phyloP scores from a whole-genome alignment of 2,797 vertebrate genomes.

The Acanthornis magna region DNA sequence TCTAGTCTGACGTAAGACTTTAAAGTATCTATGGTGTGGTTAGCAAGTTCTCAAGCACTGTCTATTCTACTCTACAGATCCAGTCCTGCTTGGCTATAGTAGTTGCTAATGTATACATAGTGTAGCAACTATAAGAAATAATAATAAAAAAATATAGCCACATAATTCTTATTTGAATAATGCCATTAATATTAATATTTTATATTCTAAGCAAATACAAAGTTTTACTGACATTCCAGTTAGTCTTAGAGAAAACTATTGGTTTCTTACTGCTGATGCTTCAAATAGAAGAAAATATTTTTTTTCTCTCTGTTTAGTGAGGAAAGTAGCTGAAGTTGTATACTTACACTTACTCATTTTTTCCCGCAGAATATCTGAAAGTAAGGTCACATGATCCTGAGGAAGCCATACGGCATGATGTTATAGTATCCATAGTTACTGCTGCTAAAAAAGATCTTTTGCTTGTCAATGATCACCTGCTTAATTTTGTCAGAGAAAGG shows the following conservation, averaged over 20 bases:
- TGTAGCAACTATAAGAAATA: background rate
- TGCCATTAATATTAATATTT: background rate
- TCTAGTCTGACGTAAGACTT: background rate
- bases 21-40: background rate
- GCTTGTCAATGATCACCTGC: constrained; percentile 92
- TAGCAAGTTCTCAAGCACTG: background rate
- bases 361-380: constrained; percentile 87
- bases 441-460: constrained; percentile 96
- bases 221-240: background rate
- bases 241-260: background rate
- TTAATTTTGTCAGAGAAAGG: constrained; percentile 95
- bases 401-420: constrained; percentile 96
- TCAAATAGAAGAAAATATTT: background rate
- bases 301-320: background rate
- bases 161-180: background rate
- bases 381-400: constrained; percentile 97
- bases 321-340: background rate
- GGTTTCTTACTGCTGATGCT: background rate
- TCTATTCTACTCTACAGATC: background rate
- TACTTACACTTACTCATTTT: background rate
- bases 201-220: background rate
- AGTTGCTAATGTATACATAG: background rate
- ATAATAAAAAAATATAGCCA: background rate
- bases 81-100: background rate
- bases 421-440: constrained; percentile 98